Evolutionary conservation across 1,140 invertebrate species (phyloP).

Genomic region (Scaptodrosophila lebanonensis): DNA sequence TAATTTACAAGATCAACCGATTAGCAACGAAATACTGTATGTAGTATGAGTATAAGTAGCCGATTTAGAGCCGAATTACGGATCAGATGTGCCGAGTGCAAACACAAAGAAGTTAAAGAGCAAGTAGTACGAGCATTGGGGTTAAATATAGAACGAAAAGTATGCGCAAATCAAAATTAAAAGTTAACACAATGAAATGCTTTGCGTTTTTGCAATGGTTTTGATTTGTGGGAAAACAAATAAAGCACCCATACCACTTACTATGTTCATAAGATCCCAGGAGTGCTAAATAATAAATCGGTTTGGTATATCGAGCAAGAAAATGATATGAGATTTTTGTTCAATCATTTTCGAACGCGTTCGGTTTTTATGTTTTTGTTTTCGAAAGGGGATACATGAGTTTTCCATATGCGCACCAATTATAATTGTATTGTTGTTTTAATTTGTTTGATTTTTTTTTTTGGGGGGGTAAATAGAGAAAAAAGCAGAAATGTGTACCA

Average conservation of each 20-base stretch:
- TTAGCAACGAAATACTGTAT: too few relatives aligned
- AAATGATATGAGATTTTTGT: conserved; percentile 43
- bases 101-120: too few relatives aligned
- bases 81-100: too few relatives aligned
- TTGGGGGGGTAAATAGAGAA: conserved; percentile 4
- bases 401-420: conserved; percentile 62
- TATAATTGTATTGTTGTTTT: conserved; percentile 30
- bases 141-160: conserved; percentile 7
- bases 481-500: conserved; percentile 11
- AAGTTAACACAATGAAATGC: conserved; percentile 46
- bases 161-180: conserved; percentile 48
- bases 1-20: too few relatives aligned
- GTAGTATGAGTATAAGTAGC: too few relatives aligned
- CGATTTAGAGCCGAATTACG: too few relatives aligned
- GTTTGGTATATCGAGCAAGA: conserved; percentile 8
- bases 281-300: conserved; percentile 66
- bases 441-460: conserved; percentile 9
- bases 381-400: conserved; percentile 28
- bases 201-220: conserved; percentile 1
- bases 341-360: conserved; percentile 38
- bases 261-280: conserved; percentile 74
- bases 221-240: conserved; percentile 50
- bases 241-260: conserved; percentile 78
- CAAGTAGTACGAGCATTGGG: conserved; percentile 7
- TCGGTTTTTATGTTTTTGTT: not conserved